These are phyloP conservation scores for Vanacampus margaritifer DNA, from an alignment of 2,113 vertebrate genomes.

Conservation along the genomic window DNA sequence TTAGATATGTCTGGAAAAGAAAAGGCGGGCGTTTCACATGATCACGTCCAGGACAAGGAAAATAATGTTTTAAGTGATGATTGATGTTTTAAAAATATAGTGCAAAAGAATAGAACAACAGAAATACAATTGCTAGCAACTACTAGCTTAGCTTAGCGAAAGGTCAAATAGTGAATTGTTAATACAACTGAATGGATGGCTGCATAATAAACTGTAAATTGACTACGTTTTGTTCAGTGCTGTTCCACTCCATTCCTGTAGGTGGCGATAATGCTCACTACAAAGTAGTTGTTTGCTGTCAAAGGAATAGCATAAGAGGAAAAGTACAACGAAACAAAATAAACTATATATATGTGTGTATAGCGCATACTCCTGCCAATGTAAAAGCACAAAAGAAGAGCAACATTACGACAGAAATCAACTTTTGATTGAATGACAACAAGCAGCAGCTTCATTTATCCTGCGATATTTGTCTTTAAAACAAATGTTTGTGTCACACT, in stretches of 20 bases:
- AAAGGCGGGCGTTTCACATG: slow-evolving; percentile 58
- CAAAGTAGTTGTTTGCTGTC: too few relatives aligned
- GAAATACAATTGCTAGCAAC: background rate
- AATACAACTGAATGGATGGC: too few relatives aligned
- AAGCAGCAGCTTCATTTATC: background rate
- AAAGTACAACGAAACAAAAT: too few relatives aligned
- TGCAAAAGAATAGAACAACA: background rate
- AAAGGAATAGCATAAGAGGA: too few relatives aligned
- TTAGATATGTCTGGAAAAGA: slow-evolving; percentile 69
- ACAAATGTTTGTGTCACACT: slow-evolving; percentile 3
- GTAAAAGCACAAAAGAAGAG: background rate
- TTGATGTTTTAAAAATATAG: slow-evolving; percentile 56
- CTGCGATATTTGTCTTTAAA: background rate
- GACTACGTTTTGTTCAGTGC: too few relatives aligned
- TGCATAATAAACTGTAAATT: too few relatives aligned
- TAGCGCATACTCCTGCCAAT: background rate
- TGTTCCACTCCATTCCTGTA: too few relatives aligned
- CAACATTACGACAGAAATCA: background rate
- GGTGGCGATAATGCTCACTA: too few relatives aligned
- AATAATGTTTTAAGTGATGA: slow-evolving; percentile 69
- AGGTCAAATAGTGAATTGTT: too few relatives aligned
- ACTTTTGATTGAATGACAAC: background rate
- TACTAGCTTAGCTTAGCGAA: background rate
- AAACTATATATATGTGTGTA: background rate
- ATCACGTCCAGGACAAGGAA: slow-evolving; percentile 63